Evolutionary conservation across 2,888 invertebrate genomes (phyloP).

Genomic region (Caenorhabditis sp.): DNA sequence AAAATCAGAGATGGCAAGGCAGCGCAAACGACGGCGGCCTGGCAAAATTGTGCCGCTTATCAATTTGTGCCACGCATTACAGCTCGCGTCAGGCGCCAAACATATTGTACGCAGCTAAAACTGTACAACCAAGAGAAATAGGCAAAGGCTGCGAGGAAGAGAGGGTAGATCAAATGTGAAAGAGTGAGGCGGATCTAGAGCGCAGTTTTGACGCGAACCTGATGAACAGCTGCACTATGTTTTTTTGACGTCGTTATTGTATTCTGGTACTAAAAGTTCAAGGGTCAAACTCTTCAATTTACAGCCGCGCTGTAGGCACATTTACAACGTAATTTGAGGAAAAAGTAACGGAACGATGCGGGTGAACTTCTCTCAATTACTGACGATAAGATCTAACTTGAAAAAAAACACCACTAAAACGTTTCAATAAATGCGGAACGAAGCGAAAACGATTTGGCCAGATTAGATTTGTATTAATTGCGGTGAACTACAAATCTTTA

Average conservation of each 20-base stretch:
- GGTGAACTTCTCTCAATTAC: neutral
- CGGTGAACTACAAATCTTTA: no score
- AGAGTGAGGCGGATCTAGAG: conserved; percentile 27
- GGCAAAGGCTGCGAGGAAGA: conserved; percentile 1
- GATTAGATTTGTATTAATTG: no score
- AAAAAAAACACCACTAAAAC: neutral
- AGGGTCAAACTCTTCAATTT: conserved; percentile 19
- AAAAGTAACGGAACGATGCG: conserved; percentile 1
- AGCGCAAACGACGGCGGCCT: conserved; percentile 11
- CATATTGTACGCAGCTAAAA: conserved; percentile 60
- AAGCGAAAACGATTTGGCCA: no score
- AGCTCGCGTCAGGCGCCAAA: conserved; percentile 57
- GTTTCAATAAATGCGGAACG: neutral
- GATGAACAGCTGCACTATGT: neutral
- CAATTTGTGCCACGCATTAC: conserved; percentile 60
- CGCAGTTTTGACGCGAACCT: neutral
- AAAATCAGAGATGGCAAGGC: conserved; percentile 40
- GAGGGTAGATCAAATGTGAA: conserved; percentile 33
- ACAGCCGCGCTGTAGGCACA: conserved; percentile 2
- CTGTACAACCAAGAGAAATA: conserved; percentile 28
- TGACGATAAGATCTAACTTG: conserved; percentile 15
- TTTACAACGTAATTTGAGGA: conserved; percentile 36
- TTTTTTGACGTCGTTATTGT: conserved; percentile 3
- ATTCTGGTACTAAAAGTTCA: neutral
- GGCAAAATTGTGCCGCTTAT: conserved; percentile 48